Conservation (phyloP, 1,140 invertebrate genomes). For the Laupala kohalensis region DNA sequence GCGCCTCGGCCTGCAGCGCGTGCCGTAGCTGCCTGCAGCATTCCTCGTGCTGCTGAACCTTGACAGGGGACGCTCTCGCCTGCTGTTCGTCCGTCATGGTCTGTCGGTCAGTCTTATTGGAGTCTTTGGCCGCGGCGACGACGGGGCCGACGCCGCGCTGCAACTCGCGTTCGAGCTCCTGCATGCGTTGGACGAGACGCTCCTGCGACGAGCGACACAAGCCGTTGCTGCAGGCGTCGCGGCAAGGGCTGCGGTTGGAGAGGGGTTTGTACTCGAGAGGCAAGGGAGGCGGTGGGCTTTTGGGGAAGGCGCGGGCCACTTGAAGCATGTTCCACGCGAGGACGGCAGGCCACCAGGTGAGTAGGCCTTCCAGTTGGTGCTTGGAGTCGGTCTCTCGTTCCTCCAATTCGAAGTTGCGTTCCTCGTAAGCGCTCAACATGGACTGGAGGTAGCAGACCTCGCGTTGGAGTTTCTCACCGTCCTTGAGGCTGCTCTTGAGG, state of each 20-base stretch:
- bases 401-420: slow-evolving; percentile 39
- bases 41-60: slow-evolving; percentile 24
- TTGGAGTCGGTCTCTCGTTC: slow-evolving; percentile 41
- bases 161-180: not conserved
- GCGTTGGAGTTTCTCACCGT: not conserved
- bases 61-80: slow-evolving; percentile 19
- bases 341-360: slow-evolving; percentile 47
- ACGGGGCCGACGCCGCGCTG: not conserved
- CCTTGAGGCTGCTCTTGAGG: not conserved
- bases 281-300: too few relatives aligned
- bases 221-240: not conserved
- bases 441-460: slow-evolving; percentile 8
- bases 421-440: slow-evolving; percentile 40
- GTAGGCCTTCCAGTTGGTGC: slow-evolving; percentile 42
- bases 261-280: not conserved
- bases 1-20: slow-evolving; percentile 19
- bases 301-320: not conserved
- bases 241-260: too few relatives aligned
- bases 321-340: slow-evolving; percentile 39
- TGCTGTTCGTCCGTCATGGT: not conserved
- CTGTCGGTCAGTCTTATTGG: not conserved
- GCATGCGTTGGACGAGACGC: not conserved
- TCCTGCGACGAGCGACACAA: not conserved
- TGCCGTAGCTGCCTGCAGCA: not conserved
- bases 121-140: not conserved